Percentiles rank a stretch among this genome's conserved stretches.
phyloP scores from a whole-genome alignment of 2,888 invertebrate genomes.

The Cosmia trapezina region DNA sequence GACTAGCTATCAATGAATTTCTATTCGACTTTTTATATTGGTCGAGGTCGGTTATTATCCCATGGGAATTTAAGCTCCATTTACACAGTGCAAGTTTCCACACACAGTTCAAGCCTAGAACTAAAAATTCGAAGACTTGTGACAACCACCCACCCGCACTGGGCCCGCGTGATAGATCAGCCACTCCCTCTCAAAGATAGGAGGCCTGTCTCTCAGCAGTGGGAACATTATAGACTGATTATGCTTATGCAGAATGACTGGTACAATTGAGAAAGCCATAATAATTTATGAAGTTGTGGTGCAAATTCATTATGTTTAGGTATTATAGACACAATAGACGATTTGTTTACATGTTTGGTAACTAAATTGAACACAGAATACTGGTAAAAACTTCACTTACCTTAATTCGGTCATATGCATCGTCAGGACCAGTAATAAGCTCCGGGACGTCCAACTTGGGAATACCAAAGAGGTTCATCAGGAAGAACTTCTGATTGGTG shows the following conservation, averaged over 20 bases:
- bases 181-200: no score
- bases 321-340: not conserved
- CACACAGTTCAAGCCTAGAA: no score
- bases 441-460: conserved; percentile 93
- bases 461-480: conserved; percentile 91
- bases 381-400: conserved; percentile 61
- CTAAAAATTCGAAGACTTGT: no score
- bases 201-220: no score
- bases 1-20: no score
- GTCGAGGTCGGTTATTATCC: no score
- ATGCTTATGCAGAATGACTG: not conserved
- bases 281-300: not conserved
- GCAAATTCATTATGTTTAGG: not conserved
- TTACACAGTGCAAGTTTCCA: no score
- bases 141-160: no score
- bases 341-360: not conserved
- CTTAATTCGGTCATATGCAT: conserved; percentile 81
- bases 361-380: conserved; percentile 1
- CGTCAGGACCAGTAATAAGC: conserved; percentile 91
- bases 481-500: conserved; percentile 90
- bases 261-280: not conserved
- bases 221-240: no score
- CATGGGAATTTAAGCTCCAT: no score
- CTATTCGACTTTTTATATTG: no score
- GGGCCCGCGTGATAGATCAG: no score